Conservation (phyloP, 2,888 invertebrate species). For the Scotopteryx bipunctaria region DNA sequence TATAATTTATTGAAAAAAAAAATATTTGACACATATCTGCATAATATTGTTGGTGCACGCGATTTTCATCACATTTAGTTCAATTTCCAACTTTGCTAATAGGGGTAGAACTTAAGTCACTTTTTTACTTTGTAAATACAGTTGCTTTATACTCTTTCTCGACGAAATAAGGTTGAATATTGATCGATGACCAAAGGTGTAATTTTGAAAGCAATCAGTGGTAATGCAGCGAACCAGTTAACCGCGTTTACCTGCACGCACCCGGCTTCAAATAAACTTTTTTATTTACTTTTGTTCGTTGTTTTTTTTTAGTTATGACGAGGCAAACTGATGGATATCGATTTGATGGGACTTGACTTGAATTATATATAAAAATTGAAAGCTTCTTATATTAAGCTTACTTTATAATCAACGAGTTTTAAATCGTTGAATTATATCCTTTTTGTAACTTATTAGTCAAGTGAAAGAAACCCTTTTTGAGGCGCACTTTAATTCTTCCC, state of each 20-base stretch:
- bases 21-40: conserved; percentile 5
- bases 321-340: background rate
- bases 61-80: conserved; percentile 16
- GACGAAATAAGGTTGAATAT: conserved; percentile 40
- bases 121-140: background rate
- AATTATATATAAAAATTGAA: too few relatives aligned
- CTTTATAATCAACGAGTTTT: too few relatives aligned
- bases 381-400: too few relatives aligned
- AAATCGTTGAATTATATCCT: too few relatives aligned
- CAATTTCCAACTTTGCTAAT: conserved; percentile 4
- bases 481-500: too few relatives aligned
- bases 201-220: conserved; percentile 68
- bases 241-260: conserved; percentile 71
- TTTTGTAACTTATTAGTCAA: too few relatives aligned
- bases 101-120: conserved; percentile 1
- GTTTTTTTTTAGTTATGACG: background rate
- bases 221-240: conserved; percentile 64
- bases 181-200: conserved; percentile 38
- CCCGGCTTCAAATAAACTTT: conserved; percentile 18
- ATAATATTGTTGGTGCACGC: conserved; percentile 10
- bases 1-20: background rate
- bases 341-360: too few relatives aligned
- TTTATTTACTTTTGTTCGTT: conserved; percentile 15
- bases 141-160: conserved; percentile 21
- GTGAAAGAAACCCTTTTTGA: too few relatives aligned